Base-by-base conservation (phyloP, 1,140 invertebrate genomes). In the Apolygus lucorum region DNA sequence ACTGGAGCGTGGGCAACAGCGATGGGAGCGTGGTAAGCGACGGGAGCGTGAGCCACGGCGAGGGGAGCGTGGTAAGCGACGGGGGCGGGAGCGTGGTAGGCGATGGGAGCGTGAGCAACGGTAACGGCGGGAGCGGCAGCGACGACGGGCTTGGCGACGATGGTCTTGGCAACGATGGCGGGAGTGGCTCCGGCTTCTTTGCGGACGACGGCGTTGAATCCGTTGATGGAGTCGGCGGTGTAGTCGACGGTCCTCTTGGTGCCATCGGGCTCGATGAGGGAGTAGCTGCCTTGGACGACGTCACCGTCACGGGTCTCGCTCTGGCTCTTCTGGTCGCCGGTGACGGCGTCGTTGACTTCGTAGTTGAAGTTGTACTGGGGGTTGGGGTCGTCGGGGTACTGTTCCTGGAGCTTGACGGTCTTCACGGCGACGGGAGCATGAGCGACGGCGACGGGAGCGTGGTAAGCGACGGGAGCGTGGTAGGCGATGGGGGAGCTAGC, bases 161-260 rank as follows among this genome's bases (percentile, higher is more conserved):
- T 21, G 22, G 54, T 22, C 54, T 59, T 59, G 22, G 54, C 22
- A 21, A 59, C 54, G 22, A 59, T 59, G 22, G 54, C 54, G 54
- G 54, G 54, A 59, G 54, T 21, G 54, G 54, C 54, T 11, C 54
- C 54, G 22, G 54, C 54, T 17, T 59, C 54, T 24, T 59, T 59
- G 54, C 54, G 54, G 54, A 59, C 84, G 25, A 84, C 79, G 0
- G 83, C 84, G 74, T 84, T 84, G 77, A 85, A 85, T 0, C 84
- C 84, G 75, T 82, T 82, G 67, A 84, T 82, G 71, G 84, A 81
- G 74, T 85, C 84, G 0, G 84, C 82, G 72, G 83, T 81, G 77
- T 86, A 86, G 74, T 84, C 80, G 1, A 85, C 84, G 25, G 83
- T 79, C 52, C 84, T 79, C 72, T 82, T 82, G 21, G 83, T 84